Evolutionary conservation across 2,888 invertebrate species (phyloP).

Genomic region (Neoaliturus tenellus): DNA sequence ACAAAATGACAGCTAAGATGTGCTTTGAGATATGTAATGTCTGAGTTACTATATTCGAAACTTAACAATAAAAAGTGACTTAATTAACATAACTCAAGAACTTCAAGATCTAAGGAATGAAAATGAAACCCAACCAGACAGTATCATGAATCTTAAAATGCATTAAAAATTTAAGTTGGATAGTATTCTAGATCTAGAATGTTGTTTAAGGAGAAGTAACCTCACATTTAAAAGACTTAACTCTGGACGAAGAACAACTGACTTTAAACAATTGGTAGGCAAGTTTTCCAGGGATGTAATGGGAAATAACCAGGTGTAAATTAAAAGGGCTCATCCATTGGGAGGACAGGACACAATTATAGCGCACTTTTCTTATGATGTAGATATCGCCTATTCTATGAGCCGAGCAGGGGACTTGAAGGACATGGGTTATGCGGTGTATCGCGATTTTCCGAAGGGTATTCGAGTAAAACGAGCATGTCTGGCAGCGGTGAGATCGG

Average conservation of each 20-base stretch:
- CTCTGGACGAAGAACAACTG: neutral
- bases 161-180: neutral
- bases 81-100: neutral
- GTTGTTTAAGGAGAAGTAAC: neutral
- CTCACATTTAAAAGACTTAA: neutral
- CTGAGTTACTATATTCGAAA: neutral
- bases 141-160: neutral
- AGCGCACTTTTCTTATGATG: neutral
- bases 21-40: neutral
- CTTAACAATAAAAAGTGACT: neutral
- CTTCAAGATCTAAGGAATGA: neutral
- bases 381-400: neutral
- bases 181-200: neutral
- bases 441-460: neutral
- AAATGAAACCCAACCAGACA: neutral
- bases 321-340: conserved; percentile 16
- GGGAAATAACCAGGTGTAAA: neutral
- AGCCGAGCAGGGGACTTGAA: neutral
- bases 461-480: neutral
- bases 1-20: neutral
- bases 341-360: neutral
- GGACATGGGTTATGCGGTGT: neutral
- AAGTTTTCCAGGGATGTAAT: neutral
- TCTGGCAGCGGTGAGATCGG: neutral
- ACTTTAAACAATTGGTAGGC: neutral